Evolutionary conservation across 2,797 vertebrate genomes (phyloP).

Genomic region (Mormyrops attenuatus): DNA sequence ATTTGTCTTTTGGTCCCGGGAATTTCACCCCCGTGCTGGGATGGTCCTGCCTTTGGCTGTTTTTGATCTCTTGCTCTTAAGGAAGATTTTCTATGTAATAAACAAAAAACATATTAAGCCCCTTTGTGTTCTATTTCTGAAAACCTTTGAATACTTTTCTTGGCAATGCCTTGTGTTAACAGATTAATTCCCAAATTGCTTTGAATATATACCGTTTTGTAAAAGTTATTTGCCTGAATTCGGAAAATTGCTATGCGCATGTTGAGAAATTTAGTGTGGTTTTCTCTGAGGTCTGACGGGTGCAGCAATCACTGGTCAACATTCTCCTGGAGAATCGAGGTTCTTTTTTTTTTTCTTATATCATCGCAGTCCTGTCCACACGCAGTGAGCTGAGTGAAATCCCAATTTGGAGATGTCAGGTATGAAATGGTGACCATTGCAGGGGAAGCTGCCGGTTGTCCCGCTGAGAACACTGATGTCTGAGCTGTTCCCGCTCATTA

Average conservation of each 20-base stretch:
- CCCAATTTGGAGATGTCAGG: not conserved
- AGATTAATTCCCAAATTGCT: not conserved
- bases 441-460: too few species aligned
- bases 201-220: not conserved
- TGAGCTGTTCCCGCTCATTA: not conserved
- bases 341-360: not conserved
- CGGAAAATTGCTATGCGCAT: not conserved
- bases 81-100: conserved; percentile 65
- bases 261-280: not conserved
- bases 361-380: not conserved
- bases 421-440: not conserved
- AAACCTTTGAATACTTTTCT: not conserved
- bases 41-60: conserved; percentile 1
- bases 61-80: conserved; percentile 48
- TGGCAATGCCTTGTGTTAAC: not conserved
- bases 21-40: conserved; percentile 12
- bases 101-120: conserved; percentile 50
- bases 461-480: not conserved
- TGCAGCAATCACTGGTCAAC: not conserved
- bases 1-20: not conserved
- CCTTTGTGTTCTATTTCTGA: conserved; percentile 12
- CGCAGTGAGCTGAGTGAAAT: not conserved
- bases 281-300: not conserved
- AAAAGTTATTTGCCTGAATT: not conserved
- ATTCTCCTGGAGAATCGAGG: not conserved